phyloP scores from a whole-genome alignment of 2,113 vertebrate genomes.

The Marmota flaviventris region DNA sequence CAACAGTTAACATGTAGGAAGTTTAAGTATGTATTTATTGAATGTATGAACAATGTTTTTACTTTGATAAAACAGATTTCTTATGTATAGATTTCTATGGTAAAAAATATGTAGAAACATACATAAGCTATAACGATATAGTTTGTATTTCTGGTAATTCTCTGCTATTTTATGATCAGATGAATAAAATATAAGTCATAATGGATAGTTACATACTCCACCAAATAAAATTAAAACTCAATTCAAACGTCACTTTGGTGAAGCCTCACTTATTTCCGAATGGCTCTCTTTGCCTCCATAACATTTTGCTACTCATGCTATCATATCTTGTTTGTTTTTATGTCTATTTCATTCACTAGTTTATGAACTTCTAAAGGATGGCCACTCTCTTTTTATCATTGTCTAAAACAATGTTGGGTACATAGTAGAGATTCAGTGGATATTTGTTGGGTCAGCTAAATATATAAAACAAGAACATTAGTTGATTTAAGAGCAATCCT shows the following conservation, averaged over 20 bases:
- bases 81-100: background rate
- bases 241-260: background rate
- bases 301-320: background rate
- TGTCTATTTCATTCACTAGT: background rate
- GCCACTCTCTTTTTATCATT: background rate
- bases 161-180: constrained; percentile 5
- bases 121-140: background rate
- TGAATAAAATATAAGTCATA: background rate
- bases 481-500: background rate
- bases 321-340: background rate
- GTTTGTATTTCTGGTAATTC: background rate
- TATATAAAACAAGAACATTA: background rate
- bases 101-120: background rate
- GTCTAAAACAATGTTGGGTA: background rate
- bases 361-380: background rate
- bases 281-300: background rate
- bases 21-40: background rate
- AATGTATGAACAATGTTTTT: background rate
- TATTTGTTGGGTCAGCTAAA: background rate
- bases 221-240: constrained; percentile 1
- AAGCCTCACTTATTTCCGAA: constrained; percentile 30
- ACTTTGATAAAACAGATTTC: background rate
- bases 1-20: background rate
- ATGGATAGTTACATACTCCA: background rate
- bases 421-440: background rate